Base-by-base conservation (phyloP, 92 coral and sea anemone genomes). In the Heliopora coerulea region DNA sequence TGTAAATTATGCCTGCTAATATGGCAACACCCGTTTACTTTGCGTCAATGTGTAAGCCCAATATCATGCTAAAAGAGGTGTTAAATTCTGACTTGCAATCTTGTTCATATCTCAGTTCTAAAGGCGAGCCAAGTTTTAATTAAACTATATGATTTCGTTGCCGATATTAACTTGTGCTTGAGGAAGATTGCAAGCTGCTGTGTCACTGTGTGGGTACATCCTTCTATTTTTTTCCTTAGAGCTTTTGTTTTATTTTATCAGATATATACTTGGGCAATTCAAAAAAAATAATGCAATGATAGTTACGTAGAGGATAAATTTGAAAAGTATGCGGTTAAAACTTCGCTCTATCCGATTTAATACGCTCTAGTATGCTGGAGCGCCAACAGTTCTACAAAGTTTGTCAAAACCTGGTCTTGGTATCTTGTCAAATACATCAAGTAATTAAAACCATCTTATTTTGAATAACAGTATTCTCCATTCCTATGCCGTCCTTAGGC, bases 31-130 rank as follows among this genome's bases (percentile, higher is more conserved):
- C 28, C 20, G 21, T 46, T 67, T 21, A 26, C 26, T 67, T 27
- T 67, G 59, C 74, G 74, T 67, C 58, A 48, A 27, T 67, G 59
- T 67, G 74, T 65, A 54, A 54, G 72, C 42, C 2, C n/a, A 65
- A 15, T 46, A 14, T 44, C 13, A 28, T 13, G 24, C 8, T 27
- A 48, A 67, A 46, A 12, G 50, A 46, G 74, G 74, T 67, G 57
- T 67, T 67, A 49, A 49, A 27, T 49, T 15, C 42, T 23, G 48
- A 25, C 74, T 46, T 27, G 32, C 54, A 46, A 44, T 21, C 59
- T 49, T 19, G 33, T 29, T 67, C 59, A 29, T 39, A 46, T 67
- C 4, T 66, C 57, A 15, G 37, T 67, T 67, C 17, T 11, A 65
- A 21, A 20, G 32, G 49, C 52, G 48, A 41, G 49, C 56, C 1